phyloP scores from a whole-genome alignment of 2,888 invertebrate species.

The Sialis fuliginosa region DNA sequence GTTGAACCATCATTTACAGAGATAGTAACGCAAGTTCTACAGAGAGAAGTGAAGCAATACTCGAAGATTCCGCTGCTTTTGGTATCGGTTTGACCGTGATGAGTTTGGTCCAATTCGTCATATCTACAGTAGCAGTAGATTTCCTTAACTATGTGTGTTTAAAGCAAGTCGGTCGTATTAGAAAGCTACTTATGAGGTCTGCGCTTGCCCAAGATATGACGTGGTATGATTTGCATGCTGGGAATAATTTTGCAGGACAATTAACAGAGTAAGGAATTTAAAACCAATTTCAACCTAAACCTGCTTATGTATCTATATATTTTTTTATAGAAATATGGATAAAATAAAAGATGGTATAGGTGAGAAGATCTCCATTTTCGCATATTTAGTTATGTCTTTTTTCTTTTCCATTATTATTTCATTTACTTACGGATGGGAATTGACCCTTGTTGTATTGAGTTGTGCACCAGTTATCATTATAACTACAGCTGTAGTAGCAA shows the following conservation, averaged over 20 bases:
- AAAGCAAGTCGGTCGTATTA: conserved; percentile 43
- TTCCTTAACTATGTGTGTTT: conserved; percentile 44
- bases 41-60: conserved; percentile 38
- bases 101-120: conserved; percentile 36
- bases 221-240: conserved; percentile 54
- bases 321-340: conserved; percentile 44
- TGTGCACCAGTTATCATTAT: conserved; percentile 60
- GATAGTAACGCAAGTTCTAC: conserved; percentile 32
- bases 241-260: conserved; percentile 53
- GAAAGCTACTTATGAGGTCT: conserved; percentile 40
- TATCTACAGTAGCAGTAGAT: conserved; percentile 41
- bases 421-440: conserved; percentile 66
- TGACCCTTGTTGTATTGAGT: conserved; percentile 64
- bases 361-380: conserved; percentile 61
- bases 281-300: not conserved
- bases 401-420: conserved; percentile 55
- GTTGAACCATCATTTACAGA: conserved; percentile 6
- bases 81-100: conserved; percentile 37
- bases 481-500: conserved; percentile 57
- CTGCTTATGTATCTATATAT: not conserved
- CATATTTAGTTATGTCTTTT: conserved; percentile 55
- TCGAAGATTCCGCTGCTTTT: conserved; percentile 43
- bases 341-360: conserved; percentile 71
- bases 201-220: conserved; percentile 53
- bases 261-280: conserved; percentile 48